Conservation (phyloP, 2,888 invertebrate genomes). For the Philhelius pedissequus region DNA sequence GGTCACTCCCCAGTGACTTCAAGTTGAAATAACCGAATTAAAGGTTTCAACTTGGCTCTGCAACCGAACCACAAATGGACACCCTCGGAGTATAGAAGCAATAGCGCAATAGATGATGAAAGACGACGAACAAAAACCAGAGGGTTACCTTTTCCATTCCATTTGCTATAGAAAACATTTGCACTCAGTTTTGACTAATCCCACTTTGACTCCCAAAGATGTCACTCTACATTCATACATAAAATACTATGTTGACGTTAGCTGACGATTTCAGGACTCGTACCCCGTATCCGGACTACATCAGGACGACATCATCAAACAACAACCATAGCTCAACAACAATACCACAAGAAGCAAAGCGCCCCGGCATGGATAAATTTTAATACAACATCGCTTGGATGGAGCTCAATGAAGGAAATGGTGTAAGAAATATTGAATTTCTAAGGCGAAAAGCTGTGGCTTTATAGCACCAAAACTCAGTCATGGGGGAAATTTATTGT, state of each 20-base stretch:
- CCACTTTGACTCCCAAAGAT: conserved; percentile 49
- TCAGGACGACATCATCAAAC: conserved; percentile 43
- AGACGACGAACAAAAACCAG: conserved; percentile 8
- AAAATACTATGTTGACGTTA: conserved; percentile 2
- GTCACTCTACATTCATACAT: conserved; percentile 10
- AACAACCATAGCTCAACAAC: conserved; percentile 50
- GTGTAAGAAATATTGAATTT: conserved; percentile 72
- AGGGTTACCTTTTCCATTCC: conserved; percentile 62
- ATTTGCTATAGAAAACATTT: conserved; percentile 59
- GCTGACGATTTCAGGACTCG: conserved; percentile 8
- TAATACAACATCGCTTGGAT: conserved; percentile 71
- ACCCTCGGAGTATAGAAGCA: not conserved
- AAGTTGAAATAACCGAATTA: conserved; percentile 49
- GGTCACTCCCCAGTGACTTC: conserved; percentile 71
- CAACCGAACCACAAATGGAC: conserved; percentile 17
- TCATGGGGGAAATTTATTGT: conserved; percentile 67
- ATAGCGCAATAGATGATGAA: not conserved
- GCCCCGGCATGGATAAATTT: conserved; percentile 61
- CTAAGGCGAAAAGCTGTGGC: conserved; percentile 57
- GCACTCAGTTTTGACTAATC: conserved; percentile 57
- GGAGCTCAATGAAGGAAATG: conserved; percentile 72
- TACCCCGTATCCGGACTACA: not conserved
- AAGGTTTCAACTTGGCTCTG: not conserved
- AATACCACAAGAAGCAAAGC: conserved; percentile 51
- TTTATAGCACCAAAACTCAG: conserved; percentile 39